Evolutionary conservation across 2,888 invertebrate genomes (phyloP), one percentile per base, ranked within the genome.

Genomic region (Drosophila pegasa): DNA sequence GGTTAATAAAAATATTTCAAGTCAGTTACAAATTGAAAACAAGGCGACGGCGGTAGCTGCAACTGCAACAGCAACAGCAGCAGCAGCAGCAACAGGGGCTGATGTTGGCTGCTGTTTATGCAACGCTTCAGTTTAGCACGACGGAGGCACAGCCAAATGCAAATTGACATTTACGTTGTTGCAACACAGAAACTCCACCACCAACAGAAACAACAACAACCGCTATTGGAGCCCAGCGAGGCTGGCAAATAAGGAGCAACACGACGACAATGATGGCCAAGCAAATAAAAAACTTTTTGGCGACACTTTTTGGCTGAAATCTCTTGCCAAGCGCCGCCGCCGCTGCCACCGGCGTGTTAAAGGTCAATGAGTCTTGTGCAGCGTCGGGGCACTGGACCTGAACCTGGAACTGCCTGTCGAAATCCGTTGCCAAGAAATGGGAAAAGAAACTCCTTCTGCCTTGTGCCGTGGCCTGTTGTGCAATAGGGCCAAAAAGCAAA

Each of bases 1-100:
- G 87, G 89, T 83, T 90, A 83, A 87, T 89, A 89, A 88, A 85
- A 85, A 85, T 88, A 88, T 88, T 88, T 87, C 70, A 86, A 76
- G 73, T 80, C 87, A 88, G 86, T 75, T 76, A 87, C 85, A 86
- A 86, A 86, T 86, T 86, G 88, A 75, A 78, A 76, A 85, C 84
- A 78, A 83, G 80, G 75, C 65, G 51, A 63, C 41, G 31, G 22
- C 37, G 9, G 48, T 37, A 45, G 52, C 57, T 60, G 63, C 66
- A 52, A 60, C 58, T 67, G 73, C 70, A 68, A 68, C 72, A 55
- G 73, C 55, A 41, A 41, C 57, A 35, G 62, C 12, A 31, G 65
- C 48, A n/a, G 73, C 70, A 68, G 62, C 72, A 55, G 73, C 55
- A 41, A 41, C 57, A 35, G 62, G 14, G 35, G 65, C 48, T 47